Conservation (phyloP, 1,140 invertebrate species). For the Drosophila jambulina region DNA sequence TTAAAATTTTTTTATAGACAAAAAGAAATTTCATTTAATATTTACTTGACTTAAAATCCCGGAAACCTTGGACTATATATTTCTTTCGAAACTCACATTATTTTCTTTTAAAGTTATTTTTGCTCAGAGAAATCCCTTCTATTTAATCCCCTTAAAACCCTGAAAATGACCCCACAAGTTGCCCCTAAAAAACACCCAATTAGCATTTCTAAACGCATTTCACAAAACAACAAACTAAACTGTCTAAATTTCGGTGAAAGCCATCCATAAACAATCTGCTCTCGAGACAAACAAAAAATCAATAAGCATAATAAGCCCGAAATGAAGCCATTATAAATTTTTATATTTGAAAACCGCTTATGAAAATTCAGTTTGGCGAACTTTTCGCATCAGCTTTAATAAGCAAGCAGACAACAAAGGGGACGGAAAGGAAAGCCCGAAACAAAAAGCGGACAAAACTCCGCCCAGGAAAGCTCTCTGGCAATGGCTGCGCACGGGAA, state of each 20-base stretch:
- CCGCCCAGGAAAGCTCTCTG: slow-evolving; percentile 64
- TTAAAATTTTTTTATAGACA: too few species aligned
- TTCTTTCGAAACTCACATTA: neutral
- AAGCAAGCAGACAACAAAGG: slow-evolving; percentile 55
- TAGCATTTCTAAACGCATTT: slow-evolving; percentile 29
- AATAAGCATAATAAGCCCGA: slow-evolving; percentile 57
- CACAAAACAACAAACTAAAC: slow-evolving; percentile 26
- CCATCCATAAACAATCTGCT: slow-evolving; percentile 42
- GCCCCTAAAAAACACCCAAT: slow-evolving; percentile 2
- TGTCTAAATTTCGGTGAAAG: slow-evolving; percentile 14
- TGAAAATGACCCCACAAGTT: neutral
- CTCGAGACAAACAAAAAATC: slow-evolving; percentile 31
- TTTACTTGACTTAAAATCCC: too few species aligned
- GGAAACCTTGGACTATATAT: too few species aligned
- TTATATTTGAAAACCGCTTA: slow-evolving; percentile 47
- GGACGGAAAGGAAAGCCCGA: slow-evolving; percentile 31
- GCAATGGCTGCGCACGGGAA: slow-evolving; percentile 77
- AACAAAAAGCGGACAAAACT: slow-evolving; percentile 58
- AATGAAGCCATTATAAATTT: slow-evolving; percentile 53
- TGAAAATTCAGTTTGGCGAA: slow-evolving; percentile 48
- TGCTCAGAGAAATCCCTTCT: too few species aligned
- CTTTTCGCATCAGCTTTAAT: slow-evolving; percentile 75
- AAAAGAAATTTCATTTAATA: too few species aligned
- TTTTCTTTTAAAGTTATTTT: neutral
- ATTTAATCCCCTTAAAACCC: neutral